Base-by-base conservation (phyloP, 2,113 vertebrate species). In the Sinosuthora webbiana region DNA sequence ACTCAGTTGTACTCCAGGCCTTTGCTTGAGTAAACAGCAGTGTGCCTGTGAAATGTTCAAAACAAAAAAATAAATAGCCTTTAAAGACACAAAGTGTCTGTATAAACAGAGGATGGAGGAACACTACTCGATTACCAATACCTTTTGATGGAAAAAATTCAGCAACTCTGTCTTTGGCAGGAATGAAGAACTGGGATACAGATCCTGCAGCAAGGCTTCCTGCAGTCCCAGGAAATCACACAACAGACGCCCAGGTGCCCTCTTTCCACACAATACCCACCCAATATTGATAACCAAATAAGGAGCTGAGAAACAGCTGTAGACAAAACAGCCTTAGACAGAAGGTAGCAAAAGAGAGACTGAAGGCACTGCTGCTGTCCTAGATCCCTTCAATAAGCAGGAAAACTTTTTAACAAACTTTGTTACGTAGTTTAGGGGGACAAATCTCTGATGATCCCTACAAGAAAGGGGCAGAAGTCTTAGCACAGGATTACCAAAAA, bases 21-120 rank as follows among this genome's bases (percentile, higher is more conserved):
- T 93, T 83, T 81, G 45, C 37, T 82, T 93, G 93, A 95, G 65
- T 97, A 97, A 97, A 96, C 92, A 97, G 52, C 7, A 5, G 64
- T 45, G 93, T 96, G 90, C 87, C 76, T 94, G 6, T 89, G 91
- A 97, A 90, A 89, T 94, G 93, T 95, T 95, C 89, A 93, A 93
- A 93, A 84, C 64, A 82, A 93, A 83, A 93, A 90, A 94, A 67
- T 91, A 96, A 94, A 95, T 74, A 94, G 55, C 55, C 78, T 96
- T 96, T 95, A 95, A 94, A 95, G 87, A 82, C 62, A 92, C n/a
- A 78, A 95, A 64, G 64, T 92, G 52, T 83, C 56, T 85, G 37
- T 82, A 52, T 97, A 96, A 96, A 97, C 94, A 96, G 47, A 78
- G 87, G 21, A 12, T 59, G 39, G 20, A 37, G 57, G 31, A 91